A percentile compares a stretch with the other conserved stretches of the same genome.
Conservation (phyloP, 2,797 vertebrate genomes). For the Pseudomugil tenellus region DNA sequence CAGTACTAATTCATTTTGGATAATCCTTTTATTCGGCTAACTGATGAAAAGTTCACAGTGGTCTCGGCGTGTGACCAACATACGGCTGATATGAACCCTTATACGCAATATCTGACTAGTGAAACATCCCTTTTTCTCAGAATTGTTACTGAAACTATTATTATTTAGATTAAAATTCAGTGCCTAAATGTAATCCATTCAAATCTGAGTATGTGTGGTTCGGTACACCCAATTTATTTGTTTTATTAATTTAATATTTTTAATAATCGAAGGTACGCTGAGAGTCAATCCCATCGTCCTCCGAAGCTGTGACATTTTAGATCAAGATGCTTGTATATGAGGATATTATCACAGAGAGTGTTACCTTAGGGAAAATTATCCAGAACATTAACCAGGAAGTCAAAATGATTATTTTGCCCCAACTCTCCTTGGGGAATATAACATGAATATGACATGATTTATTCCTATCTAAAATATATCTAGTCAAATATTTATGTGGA, state of each 20-base stretch:
- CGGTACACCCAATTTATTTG: constrained; percentile 35
- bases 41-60: constrained; percentile 39
- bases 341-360: constrained; percentile 77
- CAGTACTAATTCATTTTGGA: constrained; percentile 68
- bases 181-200: constrained; percentile 55
- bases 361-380: constrained; percentile 80
- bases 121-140: constrained; percentile 14
- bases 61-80: constrained; percentile 45
- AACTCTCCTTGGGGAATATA: constrained; percentile 72
- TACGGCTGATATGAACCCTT: constrained; percentile 26
- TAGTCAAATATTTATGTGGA: constrained; percentile 74
- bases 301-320: constrained; percentile 75
- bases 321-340: constrained; percentile 65
- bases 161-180: constrained; percentile 24
- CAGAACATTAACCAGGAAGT: constrained; percentile 84
- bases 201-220: constrained; percentile 32
- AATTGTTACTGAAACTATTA: constrained; percentile 22
- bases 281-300: constrained; percentile 35
- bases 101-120: constrained; percentile 6
- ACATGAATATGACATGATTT: constrained; percentile 72
- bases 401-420: constrained; percentile 72
- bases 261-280: constrained; percentile 32
- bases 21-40: constrained; percentile 75
- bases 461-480: constrained; percentile 74
- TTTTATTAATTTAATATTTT: too few relatives aligned